A percentile compares a stretch with the other conserved stretches of the same genome.
phyloP scores from a whole-genome alignment of 2,113 vertebrate genomes.

The Petrocephalus zakoni region DNA sequence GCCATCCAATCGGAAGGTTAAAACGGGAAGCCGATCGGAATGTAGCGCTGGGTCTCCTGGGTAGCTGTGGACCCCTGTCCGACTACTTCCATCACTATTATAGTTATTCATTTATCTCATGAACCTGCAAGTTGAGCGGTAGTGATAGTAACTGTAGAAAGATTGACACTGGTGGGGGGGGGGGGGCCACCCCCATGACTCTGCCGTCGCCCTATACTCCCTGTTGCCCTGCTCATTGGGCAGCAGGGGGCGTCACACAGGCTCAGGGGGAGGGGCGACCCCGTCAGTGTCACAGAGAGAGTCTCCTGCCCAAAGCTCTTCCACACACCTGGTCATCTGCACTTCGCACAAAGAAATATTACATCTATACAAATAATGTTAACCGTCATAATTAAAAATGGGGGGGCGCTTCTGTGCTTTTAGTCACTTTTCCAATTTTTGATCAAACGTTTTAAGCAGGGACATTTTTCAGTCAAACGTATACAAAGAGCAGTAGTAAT shows the following conservation, averaged over 20 bases:
- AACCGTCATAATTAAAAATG: slow-evolving; percentile 18
- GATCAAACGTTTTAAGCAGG: slow-evolving; percentile 41
- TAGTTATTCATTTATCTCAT: not conserved
- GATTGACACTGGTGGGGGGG: not conserved
- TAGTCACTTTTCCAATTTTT: slow-evolving; percentile 43
- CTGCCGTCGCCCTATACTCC: not conserved
- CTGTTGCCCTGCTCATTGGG: not conserved
- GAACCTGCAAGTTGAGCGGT: slow-evolving; percentile 10
- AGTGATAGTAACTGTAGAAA: slow-evolving; percentile 10
- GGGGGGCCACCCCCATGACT: not conserved
- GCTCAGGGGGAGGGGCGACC: not conserved
- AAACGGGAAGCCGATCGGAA: not conserved
- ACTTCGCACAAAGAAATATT: slow-evolving; percentile 44
- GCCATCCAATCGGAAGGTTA: not conserved
- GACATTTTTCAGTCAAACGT: slow-evolving; percentile 48
- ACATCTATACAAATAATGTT: slow-evolving; percentile 34
- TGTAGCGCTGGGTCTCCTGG: not conserved
- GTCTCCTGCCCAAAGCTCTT: slow-evolving; percentile 9
- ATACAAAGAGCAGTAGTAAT: slow-evolving; percentile 53
- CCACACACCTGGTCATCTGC: slow-evolving; percentile 28
- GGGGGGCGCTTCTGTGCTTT: slow-evolving; percentile 50
- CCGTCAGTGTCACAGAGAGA: slow-evolving; percentile 29
- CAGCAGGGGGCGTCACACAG: not conserved
- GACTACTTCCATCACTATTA: not conserved
- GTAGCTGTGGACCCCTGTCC: not conserved